Evolutionary conservation across 2,113 vertebrate genomes (phyloP), one percentile per base, ranked within the genome.

Genomic region (Nanger granti): DNA sequence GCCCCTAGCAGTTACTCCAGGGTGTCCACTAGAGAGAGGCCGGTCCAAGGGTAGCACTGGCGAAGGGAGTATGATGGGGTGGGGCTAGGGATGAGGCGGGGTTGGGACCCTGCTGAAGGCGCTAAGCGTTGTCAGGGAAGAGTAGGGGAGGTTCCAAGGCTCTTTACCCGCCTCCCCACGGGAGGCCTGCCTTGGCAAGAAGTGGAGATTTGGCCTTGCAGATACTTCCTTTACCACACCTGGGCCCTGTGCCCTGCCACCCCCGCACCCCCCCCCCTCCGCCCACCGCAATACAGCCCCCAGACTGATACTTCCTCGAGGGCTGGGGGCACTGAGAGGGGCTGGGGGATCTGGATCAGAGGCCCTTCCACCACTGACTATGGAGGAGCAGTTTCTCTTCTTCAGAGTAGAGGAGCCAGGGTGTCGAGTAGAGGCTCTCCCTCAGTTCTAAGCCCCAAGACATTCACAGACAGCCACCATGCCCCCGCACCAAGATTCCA

Each of bases 1-100:
- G 24, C 66, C 89, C 64, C 54, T 20, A 5, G 47, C 3, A 7
- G 34, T 6, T 47, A 66, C 49, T 24, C 29, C 84, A 29, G 4
- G 2, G 7, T 3, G 14, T 57, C 62, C 12, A 83, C 12, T 4
- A 1, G 26, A 79, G 66, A 24, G 29, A 10, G 9, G 52, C 83
- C 59, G 44, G 26, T 18, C 49, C 54, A 55, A 55, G 28, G 7
- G n/a, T n/a, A 79, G 82, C 47, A n/a, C 14, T 80, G 66, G 83
- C 1, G 14, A 10, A 2, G 29, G 29, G 44, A 47, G 14, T 1
- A 8, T n/a, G 22, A 26, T 7, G 29, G n/a, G 18, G 18, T 52
- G 26, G 49, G 37, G 49, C 62, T 34, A 52, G 18, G n/a, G n/a
- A 85, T 3, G 3, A 55, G 41, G 52, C 2, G 31, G n/a, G 20